Conservation (phyloP, 64 coral and sea anemone species). For the Catalaphyllia jardinei region DNA sequence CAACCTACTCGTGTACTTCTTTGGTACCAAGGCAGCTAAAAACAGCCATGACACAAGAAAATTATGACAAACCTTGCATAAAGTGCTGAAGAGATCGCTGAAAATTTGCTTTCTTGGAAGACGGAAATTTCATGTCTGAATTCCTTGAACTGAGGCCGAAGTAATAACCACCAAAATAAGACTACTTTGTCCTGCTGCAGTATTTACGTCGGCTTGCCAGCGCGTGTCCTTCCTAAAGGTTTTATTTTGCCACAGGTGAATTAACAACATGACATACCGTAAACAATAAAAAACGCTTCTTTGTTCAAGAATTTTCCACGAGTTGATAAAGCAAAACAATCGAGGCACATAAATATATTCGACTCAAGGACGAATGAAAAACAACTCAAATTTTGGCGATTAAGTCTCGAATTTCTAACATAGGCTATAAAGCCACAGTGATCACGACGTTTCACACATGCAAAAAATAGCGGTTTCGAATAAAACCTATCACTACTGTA, state of each 20-base stretch:
- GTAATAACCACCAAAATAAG: neutral
- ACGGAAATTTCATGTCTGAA: neutral
- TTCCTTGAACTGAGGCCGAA: no score
- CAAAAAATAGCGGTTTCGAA: no score
- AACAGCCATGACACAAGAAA: neutral
- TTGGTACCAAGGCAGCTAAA: no score
- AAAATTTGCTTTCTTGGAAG: neutral
- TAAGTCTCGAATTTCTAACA: no score
- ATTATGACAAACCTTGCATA: neutral
- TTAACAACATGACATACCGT: neutral
- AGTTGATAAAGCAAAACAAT: neutral
- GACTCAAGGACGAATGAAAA: no score
- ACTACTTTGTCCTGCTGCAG: neutral
- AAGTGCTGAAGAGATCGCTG: neutral
- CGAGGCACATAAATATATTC: neutral
- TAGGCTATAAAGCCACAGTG: no score
- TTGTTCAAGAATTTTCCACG: conserved; percentile 33
- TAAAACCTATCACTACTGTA: neutral
- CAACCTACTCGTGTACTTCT: no score
- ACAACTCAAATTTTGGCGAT: no score
- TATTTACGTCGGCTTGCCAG: neutral
- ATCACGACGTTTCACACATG: no score
- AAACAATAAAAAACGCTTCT: neutral
- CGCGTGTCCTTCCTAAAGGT: no score
- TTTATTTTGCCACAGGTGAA: neutral